A percentile compares a stretch with the other conserved stretches of the same genome.
Evolutionary conservation across 2,113 vertebrate genomes (phyloP).

Genomic region (Orycteropus afer): DNA sequence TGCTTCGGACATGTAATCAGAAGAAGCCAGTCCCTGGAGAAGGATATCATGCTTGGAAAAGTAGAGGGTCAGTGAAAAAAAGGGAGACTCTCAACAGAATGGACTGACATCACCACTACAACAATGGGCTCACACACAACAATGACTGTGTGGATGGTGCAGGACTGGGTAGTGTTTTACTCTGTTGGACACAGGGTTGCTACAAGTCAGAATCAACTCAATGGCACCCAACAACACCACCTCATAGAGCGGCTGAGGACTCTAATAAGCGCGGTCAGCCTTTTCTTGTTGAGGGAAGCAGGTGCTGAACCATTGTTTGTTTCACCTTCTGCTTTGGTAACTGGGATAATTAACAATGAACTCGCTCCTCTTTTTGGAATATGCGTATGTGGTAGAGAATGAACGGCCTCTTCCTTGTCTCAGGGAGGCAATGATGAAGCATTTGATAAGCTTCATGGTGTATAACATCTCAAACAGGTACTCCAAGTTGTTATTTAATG

Average conservation of each 20-base stretch:
- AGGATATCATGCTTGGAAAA: too few relatives aligned
- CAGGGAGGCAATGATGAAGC: background rate
- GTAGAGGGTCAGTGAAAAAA: too few relatives aligned
- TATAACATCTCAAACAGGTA: background rate
- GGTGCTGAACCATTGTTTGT: background rate
- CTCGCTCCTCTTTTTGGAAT: background rate
- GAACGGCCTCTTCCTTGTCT: background rate
- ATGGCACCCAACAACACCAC: too few relatives aligned
- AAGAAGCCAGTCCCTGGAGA: too few relatives aligned
- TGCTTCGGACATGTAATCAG: too few relatives aligned
- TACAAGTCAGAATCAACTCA: too few relatives aligned
- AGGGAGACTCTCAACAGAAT: too few relatives aligned
- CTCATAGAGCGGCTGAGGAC: background rate
- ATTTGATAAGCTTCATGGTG: background rate
- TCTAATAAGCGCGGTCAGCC: background rate
- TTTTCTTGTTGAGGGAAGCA: background rate
- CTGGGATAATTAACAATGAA: background rate
- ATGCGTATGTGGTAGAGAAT: background rate
- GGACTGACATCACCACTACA: too few relatives aligned
- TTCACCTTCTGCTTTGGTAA: background rate
- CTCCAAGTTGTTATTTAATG: constrained; percentile 49
- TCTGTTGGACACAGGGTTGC: too few relatives aligned
- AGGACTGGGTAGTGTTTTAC: too few relatives aligned
- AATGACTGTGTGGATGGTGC: too few relatives aligned
- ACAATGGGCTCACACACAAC: too few relatives aligned